Percentiles rank a stretch among this genome's conserved stretches.
These are phyloP conservation scores for Drosophila dives DNA, from an alignment of 2,888 invertebrate species.

Conservation along the genomic window DNA sequence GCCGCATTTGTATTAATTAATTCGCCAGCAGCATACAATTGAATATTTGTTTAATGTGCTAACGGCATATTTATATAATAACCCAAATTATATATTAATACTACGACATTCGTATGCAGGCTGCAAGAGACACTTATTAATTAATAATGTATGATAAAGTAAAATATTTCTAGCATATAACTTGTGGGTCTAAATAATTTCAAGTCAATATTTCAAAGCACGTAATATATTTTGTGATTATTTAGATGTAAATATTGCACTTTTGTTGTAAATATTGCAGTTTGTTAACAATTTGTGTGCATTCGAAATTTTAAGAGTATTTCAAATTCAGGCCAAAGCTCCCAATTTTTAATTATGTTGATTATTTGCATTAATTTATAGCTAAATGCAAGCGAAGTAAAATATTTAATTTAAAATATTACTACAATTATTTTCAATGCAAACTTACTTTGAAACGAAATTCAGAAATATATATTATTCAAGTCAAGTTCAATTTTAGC, in stretches of 20 bases:
- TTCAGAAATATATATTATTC: conserved; percentile 6
- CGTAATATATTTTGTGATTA: not conserved
- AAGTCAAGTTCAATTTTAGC: conserved; percentile 6
- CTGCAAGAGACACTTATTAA: conserved; percentile 45
- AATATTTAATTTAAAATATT: not conserved
- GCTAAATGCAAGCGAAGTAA: not conserved
- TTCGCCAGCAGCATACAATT: conserved; percentile 27
- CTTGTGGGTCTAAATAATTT: not conserved
- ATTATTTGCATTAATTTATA: not conserved
- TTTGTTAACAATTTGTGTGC: not conserved
- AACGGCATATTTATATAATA: conserved; percentile 20
- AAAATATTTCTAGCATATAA: not conserved
- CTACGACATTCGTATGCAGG: conserved; percentile 12
- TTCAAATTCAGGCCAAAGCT: not conserved
- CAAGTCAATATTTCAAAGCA: not conserved
- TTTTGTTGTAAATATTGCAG: not conserved
- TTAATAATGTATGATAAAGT: conserved; percentile 27
- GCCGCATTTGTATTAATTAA: conserved; percentile 60
- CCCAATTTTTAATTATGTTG: not conserved
- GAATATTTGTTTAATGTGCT: conserved; percentile 36
- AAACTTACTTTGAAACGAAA: not conserved
- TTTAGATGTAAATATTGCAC: not conserved
- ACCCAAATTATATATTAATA: conserved; percentile 35
- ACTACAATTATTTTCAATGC: not conserved
- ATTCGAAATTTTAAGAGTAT: not conserved